Evolutionary conservation across 2,888 invertebrate genomes (phyloP).

Genomic region (Cantharis lateralis): DNA sequence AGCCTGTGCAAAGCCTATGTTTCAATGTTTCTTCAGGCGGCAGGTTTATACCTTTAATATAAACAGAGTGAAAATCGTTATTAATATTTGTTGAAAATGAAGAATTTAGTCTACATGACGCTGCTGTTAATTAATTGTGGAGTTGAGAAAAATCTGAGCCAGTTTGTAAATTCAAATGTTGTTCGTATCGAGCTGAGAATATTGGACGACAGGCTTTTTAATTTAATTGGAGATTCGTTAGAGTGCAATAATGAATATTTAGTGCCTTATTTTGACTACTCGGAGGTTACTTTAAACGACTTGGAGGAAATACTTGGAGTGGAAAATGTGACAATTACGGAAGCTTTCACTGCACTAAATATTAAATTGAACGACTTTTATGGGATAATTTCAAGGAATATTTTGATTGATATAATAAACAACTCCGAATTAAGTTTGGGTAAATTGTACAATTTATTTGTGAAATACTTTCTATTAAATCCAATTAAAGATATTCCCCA

Average conservation of each 20-base stretch:
- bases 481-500: conserved; percentile 12
- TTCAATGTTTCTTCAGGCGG: not conserved
- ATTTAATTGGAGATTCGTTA: conserved; percentile 26
- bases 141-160: not conserved
- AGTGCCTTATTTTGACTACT: conserved; percentile 15
- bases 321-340: conserved; percentile 13
- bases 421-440: not conserved
- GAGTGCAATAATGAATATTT: conserved; percentile 14
- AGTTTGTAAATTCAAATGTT: conserved; percentile 15
- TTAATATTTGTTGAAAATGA: not conserved
- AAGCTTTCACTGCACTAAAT: conserved; percentile 14
- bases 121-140: not conserved
- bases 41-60: not conserved
- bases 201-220: conserved; percentile 24
- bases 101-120: not conserved
- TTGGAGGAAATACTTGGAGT: conserved; percentile 17
- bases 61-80: not conserved
- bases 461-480: conserved; percentile 18
- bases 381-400: not conserved
- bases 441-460: conserved; percentile 11
- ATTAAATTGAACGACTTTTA: conserved; percentile 9
- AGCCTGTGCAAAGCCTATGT: not conserved
- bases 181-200: conserved; percentile 19
- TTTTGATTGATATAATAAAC: not conserved
- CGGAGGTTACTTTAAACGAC: conserved; percentile 18